Percentiles rank a stretch among this genome's conserved stretches.
phyloP scores from a whole-genome alignment of 2,113 vertebrate species.

The Desmodus rotundus region DNA sequence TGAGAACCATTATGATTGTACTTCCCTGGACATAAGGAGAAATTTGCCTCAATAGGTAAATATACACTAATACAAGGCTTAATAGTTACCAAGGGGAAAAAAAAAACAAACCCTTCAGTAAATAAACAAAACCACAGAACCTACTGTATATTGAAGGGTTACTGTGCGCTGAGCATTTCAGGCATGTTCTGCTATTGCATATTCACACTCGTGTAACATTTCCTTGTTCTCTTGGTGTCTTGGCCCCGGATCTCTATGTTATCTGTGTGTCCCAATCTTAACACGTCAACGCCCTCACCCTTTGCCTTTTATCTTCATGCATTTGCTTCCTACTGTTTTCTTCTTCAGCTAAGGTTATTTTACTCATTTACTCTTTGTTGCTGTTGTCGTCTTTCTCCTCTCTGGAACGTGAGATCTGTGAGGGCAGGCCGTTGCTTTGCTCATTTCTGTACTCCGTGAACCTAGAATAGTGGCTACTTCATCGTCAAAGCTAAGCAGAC shows the following conservation, averaged over 20 bases:
- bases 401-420: not conserved
- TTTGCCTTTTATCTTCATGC: not conserved
- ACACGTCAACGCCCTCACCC: not conserved
- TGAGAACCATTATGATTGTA: not conserved
- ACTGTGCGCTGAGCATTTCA: not conserved
- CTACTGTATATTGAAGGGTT: not conserved
- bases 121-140: not conserved
- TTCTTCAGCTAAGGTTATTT: conserved; percentile 10
- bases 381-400: not conserved
- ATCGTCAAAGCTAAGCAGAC: not conserved
- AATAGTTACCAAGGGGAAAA: not conserved
- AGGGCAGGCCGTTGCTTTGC: not conserved
- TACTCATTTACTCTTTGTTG: not conserved
- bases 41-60: not conserved
- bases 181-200: not conserved
- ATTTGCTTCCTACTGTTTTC: not conserved
- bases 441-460: not conserved
- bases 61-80: not conserved
- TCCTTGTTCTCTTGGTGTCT: not conserved
- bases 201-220: not conserved
- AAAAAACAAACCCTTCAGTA: not conserved
- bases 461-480: not conserved
- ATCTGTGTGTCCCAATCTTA: not conserved
- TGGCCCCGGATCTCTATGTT: not conserved
- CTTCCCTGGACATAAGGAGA: not conserved